A percentile compares a stretch with the other conserved stretches of the same genome.
Evolutionary conservation across 2,113 vertebrate species (phyloP).

Genomic region (Gopherus flavomarginatus): DNA sequence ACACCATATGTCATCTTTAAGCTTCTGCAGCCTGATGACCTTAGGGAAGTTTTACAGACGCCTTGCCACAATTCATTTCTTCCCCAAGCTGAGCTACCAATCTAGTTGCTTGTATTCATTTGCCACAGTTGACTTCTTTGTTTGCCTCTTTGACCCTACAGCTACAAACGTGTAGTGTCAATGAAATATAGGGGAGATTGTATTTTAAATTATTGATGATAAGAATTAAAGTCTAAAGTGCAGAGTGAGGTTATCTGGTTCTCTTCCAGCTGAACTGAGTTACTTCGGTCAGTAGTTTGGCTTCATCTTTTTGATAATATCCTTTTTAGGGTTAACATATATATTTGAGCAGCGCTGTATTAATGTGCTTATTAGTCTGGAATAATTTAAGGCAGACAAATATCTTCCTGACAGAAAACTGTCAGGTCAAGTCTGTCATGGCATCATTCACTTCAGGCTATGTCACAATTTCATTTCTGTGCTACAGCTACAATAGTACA

Average conservation of each 20-base stretch:
- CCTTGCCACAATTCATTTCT: constrained; percentile 68
- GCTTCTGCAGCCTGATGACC: background rate
- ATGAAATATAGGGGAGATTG: background rate
- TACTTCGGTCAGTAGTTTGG: background rate
- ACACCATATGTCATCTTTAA: constrained; percentile 2
- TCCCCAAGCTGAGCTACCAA: constrained; percentile 36
- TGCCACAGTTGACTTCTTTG: constrained; percentile 35
- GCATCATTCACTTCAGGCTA: constrained; percentile 57
- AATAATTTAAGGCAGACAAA: constrained; percentile 62
- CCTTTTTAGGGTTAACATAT: constrained; percentile 28
- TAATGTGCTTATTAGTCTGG: constrained; percentile 59
- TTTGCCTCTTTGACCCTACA: constrained; percentile 55
- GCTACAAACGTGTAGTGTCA: background rate
- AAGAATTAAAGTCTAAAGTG: background rate
- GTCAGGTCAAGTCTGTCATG: constrained; percentile 55
- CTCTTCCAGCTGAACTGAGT: background rate
- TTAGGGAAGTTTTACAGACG: constrained; percentile 61
- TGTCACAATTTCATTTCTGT: constrained; percentile 42
- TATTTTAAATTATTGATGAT: background rate
- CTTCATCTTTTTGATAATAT: background rate
- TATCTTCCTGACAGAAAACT: constrained; percentile 58
- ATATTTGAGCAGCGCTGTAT: constrained; percentile 29
- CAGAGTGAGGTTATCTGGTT: background rate
- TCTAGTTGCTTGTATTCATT: constrained; percentile 24
- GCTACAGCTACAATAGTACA: background rate